Base-by-base conservation (phyloP, 2,113 vertebrate species). In the Lontra canadensis region DNA sequence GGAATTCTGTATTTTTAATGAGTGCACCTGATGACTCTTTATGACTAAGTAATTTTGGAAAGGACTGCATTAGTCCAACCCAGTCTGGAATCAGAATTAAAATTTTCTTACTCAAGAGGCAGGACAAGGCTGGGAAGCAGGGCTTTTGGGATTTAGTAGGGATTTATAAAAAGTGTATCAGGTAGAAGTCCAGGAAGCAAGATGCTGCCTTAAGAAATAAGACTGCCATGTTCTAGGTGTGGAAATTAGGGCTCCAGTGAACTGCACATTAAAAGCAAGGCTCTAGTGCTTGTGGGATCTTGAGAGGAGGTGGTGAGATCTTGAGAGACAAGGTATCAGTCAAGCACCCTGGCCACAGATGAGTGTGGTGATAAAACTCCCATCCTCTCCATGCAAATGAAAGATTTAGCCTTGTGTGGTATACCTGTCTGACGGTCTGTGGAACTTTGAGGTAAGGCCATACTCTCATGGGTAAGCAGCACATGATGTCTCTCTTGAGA, bases 11-110 rank as follows among this genome's bases (percentile, higher is more conserved):
- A 13, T 76, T 96, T 83, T 80, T 61, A 52, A 49, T 12, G 10
- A 83, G 9, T 71, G 29, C 0, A 21, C 25, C n/a, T 91, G 76
- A 49, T 69, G 71, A 73, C 11, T 52, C 83, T 85, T 80, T 84
- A 61, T 94, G 73, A 95, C 61, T 49, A 47, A 17, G 44, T 42
- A 92, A 44, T 23, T 93, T 91, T 94, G 25, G 61, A 61, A 93
- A 93, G 73, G 17, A 34, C 23, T 88, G 29, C 10, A 81, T 85
- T 94, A 74, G 34, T 93, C 17, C 11, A 74, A 49, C 36, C 34
- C 23, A 20, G 6, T 39, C 13, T 14, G 3, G 42, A 49, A 47
- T 47, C 42, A 88, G 71, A 67, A 92, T 88, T 93, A 57, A 42
- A 61, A 10, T 95, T 81, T 10, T 84, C 31, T 97, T 26, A 31